phyloP scores from a whole-genome alignment of 2,888 invertebrate species.

The Catocala fraxini region DNA sequence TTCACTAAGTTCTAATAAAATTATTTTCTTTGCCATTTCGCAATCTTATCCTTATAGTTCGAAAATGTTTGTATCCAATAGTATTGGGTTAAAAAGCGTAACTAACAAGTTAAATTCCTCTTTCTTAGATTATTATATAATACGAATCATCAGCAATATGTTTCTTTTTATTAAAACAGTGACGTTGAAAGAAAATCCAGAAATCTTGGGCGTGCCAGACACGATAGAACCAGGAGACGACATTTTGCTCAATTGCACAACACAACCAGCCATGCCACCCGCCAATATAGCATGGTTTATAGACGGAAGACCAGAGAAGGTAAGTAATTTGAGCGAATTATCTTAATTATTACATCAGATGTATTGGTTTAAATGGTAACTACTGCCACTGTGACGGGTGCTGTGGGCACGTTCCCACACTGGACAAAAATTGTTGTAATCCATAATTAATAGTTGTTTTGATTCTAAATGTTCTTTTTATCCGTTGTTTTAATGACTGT shows the following conservation, averaged over 20 bases:
- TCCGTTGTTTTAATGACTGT: no score
- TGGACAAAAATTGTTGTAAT: no score
- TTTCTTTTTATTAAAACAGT: constrained; percentile 57
- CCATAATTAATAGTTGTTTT: no score
- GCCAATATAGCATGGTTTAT: constrained; percentile 81
- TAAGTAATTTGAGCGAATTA: constrained; percentile 42
- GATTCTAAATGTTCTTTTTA: no score
- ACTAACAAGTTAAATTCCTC: no score
- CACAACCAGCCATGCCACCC: constrained; percentile 76
- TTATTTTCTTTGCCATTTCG: not conserved
- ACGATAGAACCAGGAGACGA: constrained; percentile 78
- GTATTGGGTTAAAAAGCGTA: no score
- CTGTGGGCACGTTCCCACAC: no score
- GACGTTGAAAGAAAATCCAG: constrained; percentile 73
- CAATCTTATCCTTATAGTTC: not conserved
- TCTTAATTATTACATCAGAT: not conserved
- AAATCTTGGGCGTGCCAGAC: constrained; percentile 69
- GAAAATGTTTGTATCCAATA: not conserved
- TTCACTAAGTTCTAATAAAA: no score
- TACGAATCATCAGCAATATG: not conserved
- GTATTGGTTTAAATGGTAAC: no score
- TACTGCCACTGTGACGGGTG: no score
- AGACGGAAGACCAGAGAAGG: constrained; percentile 77
- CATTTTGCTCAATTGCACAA: constrained; percentile 75
- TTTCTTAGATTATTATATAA: not conserved